Evolutionary conservation across 2,113 vertebrate genomes (phyloP).

Genomic region (Oenanthe oenanthe): DNA sequence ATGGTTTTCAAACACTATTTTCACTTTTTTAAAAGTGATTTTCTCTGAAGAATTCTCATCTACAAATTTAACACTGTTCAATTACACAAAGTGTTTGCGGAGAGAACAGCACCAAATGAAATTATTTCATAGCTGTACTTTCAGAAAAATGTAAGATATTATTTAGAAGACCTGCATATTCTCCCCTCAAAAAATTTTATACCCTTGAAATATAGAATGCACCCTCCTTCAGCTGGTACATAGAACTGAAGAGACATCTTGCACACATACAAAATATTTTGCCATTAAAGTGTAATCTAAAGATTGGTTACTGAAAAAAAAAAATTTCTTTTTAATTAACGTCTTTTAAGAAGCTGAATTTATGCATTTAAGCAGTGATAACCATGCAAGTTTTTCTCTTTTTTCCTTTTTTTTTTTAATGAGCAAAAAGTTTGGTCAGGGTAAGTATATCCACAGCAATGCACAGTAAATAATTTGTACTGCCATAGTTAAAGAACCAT

Average conservation of each 20-base stretch:
- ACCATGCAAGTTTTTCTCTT: background rate
- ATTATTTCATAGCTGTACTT: background rate
- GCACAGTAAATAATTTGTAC: background rate
- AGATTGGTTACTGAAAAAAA: background rate
- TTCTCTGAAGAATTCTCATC: background rate
- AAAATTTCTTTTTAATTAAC: background rate
- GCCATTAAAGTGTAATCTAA: background rate
- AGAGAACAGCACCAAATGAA: background rate
- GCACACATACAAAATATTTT: background rate
- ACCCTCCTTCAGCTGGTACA: background rate
- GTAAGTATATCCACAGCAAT: background rate
- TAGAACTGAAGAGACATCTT: background rate
- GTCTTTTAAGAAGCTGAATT: background rate
- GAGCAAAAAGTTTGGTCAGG: background rate
- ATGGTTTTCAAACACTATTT: background rate
- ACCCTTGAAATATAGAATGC: fast-evolving
- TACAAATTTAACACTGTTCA: background rate
- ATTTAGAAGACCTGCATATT: background rate
- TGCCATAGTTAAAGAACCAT: background rate
- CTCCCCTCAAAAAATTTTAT: background rate
- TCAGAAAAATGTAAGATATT: background rate
- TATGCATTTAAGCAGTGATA: background rate
- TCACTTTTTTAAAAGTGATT: background rate
- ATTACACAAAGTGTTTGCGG: background rate
- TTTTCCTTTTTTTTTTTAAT: background rate